Base-by-base conservation (phyloP, 1,140 invertebrate species). In the Micrasema longulum region DNA sequence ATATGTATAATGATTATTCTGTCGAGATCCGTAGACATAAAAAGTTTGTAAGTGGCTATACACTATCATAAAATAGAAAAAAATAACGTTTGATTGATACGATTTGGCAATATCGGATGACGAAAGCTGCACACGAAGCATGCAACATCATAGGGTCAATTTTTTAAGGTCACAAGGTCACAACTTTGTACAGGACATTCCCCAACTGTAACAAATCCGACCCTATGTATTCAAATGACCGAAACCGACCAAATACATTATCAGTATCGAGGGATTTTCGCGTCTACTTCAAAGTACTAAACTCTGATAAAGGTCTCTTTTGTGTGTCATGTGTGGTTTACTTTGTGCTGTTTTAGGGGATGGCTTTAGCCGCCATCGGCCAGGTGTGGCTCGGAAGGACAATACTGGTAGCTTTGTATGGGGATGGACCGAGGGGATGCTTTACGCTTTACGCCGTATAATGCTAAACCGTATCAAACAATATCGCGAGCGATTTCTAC, bases 91-190 rank as follows among this genome's bases (percentile, higher is more conserved):
- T n/a, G n/a, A n/a, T n/a, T n/a, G n/a, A n/a, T n/a, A n/a, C n/a
- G n/a, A n/a, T n/a, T n/a, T n/a, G n/a, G 20, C 16, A 52, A 7
- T 20, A 23, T 20, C 6, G 48, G 11, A 52, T 18, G 35, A 18
- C 6, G 31, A 57, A 57, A 57, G 57, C 57, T 63, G 63, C 43
- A 65, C 6, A 7, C 38, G n/a, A 45, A 26, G 16, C 26, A 45
- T 65, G 43, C 45, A 65, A 22, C 16, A 47, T 65, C 43, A 26
- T 35, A 64, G 70, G 70, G 70, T 76, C 71, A 72, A 57, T 66
- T 50, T 66, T 76, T 76, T 62, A 70, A 76, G 74, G 74, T 76
- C 74, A 76, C 62, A 70, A 38, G 74, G 74, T 76, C 74, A 75
- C 57, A 72, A 69, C 22, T 41, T 57, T 62, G 68, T 55, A 48